Conservation (phyloP, 1,140 invertebrate genomes). For the Tetragonula clypearis region DNA sequence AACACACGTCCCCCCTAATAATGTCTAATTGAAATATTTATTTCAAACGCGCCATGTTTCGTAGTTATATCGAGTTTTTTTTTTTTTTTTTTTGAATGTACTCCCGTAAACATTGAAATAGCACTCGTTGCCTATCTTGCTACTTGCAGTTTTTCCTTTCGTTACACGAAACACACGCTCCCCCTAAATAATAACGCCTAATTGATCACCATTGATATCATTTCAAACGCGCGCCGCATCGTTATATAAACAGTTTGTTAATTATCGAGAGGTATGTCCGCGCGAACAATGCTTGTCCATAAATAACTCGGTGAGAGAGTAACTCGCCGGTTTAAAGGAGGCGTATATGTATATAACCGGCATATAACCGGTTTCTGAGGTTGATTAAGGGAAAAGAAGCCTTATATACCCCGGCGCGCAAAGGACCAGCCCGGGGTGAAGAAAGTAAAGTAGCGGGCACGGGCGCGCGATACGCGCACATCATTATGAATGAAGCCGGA, state of each 20-base stretch:
- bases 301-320: neutral
- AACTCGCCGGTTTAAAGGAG: neutral
- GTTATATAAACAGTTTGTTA: neutral
- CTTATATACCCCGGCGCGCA: no score
- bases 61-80: no score
- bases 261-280: neutral
- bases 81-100: no score
- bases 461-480: neutral
- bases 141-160: no score
- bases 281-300: neutral
- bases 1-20: neutral
- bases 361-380: neutral
- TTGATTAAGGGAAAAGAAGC: neutral
- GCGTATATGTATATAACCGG: neutral
- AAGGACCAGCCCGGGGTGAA: neutral
- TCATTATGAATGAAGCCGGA: constrained; percentile 36
- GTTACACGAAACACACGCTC: no score
- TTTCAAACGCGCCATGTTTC: neutral
- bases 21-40: neutral
- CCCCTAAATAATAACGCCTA: no score
- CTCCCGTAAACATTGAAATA: no score
- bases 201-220: no score
- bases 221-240: no score
- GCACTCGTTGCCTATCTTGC: no score
- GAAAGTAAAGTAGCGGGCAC: constrained; percentile 12